Evolutionary conservation across 1,140 invertebrate species (phyloP).

Genomic region (Babylonia areolata): DNA sequence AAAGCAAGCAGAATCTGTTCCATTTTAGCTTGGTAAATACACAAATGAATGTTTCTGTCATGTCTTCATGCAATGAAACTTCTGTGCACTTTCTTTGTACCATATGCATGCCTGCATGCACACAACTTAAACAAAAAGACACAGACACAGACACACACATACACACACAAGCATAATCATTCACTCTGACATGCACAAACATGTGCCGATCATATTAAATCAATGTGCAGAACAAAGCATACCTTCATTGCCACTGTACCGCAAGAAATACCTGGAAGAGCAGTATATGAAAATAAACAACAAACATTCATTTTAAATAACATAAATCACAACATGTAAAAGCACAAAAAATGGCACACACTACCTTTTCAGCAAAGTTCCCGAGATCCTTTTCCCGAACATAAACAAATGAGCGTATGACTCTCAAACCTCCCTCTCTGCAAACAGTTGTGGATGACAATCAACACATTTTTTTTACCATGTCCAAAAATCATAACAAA

Average conservation of each 20-base stretch:
- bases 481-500: neutral
- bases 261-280: too few relatives aligned
- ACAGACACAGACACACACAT: neutral
- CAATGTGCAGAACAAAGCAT: too few relatives aligned
- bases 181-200: neutral
- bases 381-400: conserved; percentile 86
- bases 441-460: conserved; percentile 48
- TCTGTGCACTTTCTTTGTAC: too few relatives aligned
- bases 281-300: neutral
- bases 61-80: too few relatives aligned
- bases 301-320: neutral
- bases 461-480: too few relatives aligned
- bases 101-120: neutral
- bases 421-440: conserved; percentile 87
- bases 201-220: too few relatives aligned
- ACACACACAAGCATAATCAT: neutral
- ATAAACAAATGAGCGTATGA: conserved; percentile 92
- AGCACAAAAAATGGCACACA: conserved; percentile 14
- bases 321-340: too few relatives aligned
- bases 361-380: conserved; percentile 81
- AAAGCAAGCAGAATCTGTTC: too few relatives aligned
- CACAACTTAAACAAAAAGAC: neutral
- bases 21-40: too few relatives aligned
- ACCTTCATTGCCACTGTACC: neutral
- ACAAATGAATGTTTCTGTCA: too few relatives aligned